Evolutionary conservation across 2,113 vertebrate species (phyloP).

Genomic region (Syngnathus scovelli): DNA sequence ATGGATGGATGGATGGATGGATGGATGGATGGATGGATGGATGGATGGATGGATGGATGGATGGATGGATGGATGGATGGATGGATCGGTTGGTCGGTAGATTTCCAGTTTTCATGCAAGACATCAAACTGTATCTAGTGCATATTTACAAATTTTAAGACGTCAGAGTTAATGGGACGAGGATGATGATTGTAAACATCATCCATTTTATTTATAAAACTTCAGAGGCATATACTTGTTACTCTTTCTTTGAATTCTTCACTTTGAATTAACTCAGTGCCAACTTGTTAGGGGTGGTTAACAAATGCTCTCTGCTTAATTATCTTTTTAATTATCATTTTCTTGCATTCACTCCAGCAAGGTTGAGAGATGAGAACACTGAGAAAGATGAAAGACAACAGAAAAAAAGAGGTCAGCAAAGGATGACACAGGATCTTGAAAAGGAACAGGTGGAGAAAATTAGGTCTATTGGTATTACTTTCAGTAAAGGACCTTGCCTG

Average conservation of each 20-base stretch:
- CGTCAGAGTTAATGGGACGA: background rate
- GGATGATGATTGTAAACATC: background rate
- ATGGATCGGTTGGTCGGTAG: no score
- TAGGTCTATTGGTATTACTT: slow-evolving; percentile 29
- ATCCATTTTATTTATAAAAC: background rate
- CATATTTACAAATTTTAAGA: background rate
- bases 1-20: no score
- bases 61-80: no score
- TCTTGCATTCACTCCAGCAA: slow-evolving; percentile 6
- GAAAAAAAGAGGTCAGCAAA: slow-evolving; percentile 9
- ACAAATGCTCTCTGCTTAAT: slow-evolving; percentile 22
- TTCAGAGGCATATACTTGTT: background rate
- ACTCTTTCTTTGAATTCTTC: slow-evolving; percentile 11
- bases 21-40: no score
- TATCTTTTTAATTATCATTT: slow-evolving; percentile 12
- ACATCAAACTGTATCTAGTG: no score
- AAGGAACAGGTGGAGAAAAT: slow-evolving; percentile 42
- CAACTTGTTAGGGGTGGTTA: slow-evolving; percentile 20
- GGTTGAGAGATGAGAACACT: background rate
- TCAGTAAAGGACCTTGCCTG: slow-evolving; percentile 34
- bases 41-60: no score
- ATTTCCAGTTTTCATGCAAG: no score
- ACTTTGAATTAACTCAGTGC: background rate
- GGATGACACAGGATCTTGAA: slow-evolving; percentile 26
- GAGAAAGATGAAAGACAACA: background rate